These are phyloP conservation scores for Pseudococcus viburni DNA, from an alignment of 2,888 invertebrate genomes.

Conservation along the genomic window DNA sequence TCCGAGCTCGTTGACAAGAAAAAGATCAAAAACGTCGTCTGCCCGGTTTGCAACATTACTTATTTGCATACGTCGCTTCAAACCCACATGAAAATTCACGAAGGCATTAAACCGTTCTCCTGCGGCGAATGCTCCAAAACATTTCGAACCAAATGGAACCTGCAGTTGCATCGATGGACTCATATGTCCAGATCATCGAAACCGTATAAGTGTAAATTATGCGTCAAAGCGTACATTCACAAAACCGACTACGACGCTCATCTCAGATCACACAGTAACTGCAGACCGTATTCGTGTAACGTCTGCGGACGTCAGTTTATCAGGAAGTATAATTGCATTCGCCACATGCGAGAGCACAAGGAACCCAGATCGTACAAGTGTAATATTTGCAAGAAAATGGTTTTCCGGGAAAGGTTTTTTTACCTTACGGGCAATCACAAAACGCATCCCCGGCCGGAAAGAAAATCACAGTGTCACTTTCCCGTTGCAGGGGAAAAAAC, in stretches of 20 bases:
- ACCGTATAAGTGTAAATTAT: conserved; percentile 87
- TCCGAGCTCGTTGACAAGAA: conserved; percentile 67
- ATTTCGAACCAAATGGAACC: conserved; percentile 92
- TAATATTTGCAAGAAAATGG: conserved; percentile 89
- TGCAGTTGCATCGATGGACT: conserved; percentile 90
- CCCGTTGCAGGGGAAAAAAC: conserved; percentile 93
- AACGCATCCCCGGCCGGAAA: conserved; percentile 86
- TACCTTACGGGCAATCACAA: conserved; percentile 90
- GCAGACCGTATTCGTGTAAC: conserved; percentile 89
- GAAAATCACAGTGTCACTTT: conserved; percentile 85
- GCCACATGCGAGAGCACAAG: conserved; percentile 89
- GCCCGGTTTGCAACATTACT: conserved; percentile 84
- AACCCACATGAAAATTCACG: conserved; percentile 77
- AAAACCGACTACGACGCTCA: conserved; percentile 89
- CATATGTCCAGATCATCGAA: conserved; percentile 87
- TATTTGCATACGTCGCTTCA: conserved; percentile 86
- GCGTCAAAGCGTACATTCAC: conserved; percentile 89
- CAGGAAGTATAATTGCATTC: conserved; percentile 88
- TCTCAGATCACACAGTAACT: conserved; percentile 87
- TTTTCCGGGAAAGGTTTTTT: conserved; percentile 88
- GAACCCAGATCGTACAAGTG: conserved; percentile 78
- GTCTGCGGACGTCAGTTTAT: conserved; percentile 92
- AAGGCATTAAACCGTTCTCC: conserved; percentile 81
- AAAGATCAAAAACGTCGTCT: conserved; percentile 78
- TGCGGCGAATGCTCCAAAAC: conserved; percentile 88